phyloP scores from a whole-genome alignment of 2,113 vertebrate genomes.

The Panthera leo region DNA sequence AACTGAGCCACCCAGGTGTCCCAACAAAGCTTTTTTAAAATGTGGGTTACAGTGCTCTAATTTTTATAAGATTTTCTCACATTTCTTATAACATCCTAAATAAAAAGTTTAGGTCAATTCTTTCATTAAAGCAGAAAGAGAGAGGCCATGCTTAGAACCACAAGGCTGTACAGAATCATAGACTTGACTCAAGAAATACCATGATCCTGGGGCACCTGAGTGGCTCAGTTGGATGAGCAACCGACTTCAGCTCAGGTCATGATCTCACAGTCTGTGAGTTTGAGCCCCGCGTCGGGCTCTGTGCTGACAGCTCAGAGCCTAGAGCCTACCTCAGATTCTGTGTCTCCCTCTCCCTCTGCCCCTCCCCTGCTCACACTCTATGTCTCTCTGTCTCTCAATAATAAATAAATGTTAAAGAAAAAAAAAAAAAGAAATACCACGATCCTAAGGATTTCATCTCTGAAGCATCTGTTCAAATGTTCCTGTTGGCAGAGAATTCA shows the following conservation, averaged over 20 bases:
- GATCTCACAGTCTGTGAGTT: too few relatives aligned
- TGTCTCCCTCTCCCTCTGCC: too few relatives aligned
- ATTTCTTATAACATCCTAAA: slow-evolving; percentile 69
- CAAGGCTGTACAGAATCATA: neutral
- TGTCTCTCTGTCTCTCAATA: too few relatives aligned
- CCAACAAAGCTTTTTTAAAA: neutral
- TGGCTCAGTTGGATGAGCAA: too few relatives aligned
- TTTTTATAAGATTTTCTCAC: slow-evolving; percentile 54
- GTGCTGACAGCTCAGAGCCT: too few relatives aligned
- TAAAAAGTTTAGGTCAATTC: slow-evolving; percentile 58
- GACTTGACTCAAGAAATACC: slow-evolving; percentile 24
- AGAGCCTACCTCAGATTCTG: too few relatives aligned
- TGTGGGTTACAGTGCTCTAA: slow-evolving; percentile 35
- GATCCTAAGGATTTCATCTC: neutral
- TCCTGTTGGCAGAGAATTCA: neutral
- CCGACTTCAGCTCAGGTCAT: too few relatives aligned
- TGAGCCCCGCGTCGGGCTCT: too few relatives aligned
- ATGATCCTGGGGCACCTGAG: neutral
- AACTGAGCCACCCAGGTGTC: too few relatives aligned
- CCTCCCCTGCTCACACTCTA: too few relatives aligned
- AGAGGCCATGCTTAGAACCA: neutral
- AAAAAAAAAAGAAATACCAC: neutral
- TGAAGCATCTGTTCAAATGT: neutral
- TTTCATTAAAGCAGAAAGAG: slow-evolving; percentile 22
- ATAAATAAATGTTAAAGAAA: too few relatives aligned